Percentiles rank a stretch among this genome's conserved stretches.
Conservation (phyloP, 2,888 invertebrate genomes). For the Plemyria rubiginata region DNA sequence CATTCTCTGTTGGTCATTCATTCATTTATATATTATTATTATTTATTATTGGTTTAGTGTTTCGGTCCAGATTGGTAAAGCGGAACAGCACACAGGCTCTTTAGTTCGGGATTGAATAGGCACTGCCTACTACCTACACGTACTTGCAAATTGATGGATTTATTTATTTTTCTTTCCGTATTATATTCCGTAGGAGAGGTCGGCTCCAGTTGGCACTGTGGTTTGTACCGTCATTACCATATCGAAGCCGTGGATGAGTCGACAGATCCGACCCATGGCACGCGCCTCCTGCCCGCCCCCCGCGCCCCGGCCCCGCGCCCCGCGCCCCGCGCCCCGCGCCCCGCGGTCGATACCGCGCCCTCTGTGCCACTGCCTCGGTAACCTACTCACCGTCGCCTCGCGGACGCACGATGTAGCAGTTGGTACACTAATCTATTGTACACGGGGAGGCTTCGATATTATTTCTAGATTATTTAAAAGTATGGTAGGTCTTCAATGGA, state of each 20-base stretch:
- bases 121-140: no score
- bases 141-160: no score
- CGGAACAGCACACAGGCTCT: no score
- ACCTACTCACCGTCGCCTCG: constrained; percentile 11
- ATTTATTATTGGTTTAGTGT: no score
- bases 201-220: neutral
- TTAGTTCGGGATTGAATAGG: no score
- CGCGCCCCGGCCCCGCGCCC: neutral
- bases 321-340: constrained; percentile 7
- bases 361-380: constrained; percentile 5
- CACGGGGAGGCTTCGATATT: neutral
- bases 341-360: constrained; percentile 20
- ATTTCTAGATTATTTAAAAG: no score
- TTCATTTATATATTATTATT: no score
- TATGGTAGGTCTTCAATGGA: no score
- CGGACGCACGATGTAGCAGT: neutral
- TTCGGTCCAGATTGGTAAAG: no score
- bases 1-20: no score
- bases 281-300: neutral
- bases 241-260: constrained; percentile 14
- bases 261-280: constrained; percentile 5
- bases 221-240: constrained; percentile 6
- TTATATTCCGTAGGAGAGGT: neutral
- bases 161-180: no score
- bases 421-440: neutral